These are phyloP conservation scores for Zosterops hypoxanthus DNA, from an alignment of 2,113 vertebrate species.

Conservation along the genomic window DNA sequence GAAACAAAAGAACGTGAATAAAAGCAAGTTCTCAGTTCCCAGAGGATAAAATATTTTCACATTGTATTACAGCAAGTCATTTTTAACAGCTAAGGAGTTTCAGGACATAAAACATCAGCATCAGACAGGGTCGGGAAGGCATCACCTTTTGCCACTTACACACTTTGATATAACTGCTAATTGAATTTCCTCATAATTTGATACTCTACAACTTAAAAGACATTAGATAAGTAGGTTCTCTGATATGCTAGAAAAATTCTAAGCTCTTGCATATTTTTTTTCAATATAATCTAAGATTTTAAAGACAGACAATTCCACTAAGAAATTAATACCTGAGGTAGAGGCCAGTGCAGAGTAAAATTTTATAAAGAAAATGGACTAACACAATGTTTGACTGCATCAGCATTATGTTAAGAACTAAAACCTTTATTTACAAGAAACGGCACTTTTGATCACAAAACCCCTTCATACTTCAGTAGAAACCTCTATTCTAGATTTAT, in stretches of 20 bases:
- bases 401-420: not conserved
- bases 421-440: not conserved
- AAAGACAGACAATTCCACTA: not conserved
- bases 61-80: not conserved
- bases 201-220: not conserved
- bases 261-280: not conserved
- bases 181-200: not conserved
- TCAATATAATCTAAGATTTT: not conserved
- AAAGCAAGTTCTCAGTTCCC: conserved; percentile 50
- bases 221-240: not conserved
- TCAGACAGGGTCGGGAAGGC: not conserved
- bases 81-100: not conserved
- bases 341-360: not conserved
- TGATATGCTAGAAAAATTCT: not conserved
- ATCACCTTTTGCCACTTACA: not conserved
- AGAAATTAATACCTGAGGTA: not conserved
- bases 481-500: not conserved
- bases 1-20: conserved; percentile 47
- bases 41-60: conserved; percentile 8
- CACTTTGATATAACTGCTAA: not conserved
- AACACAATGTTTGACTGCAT: not conserved
- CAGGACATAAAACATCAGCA: not conserved
- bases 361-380: not conserved
- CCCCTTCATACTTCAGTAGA: not conserved
- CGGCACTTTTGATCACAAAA: not conserved